A percentile compares a stretch with the other conserved stretches of the same genome.
Conservation (phyloP, 2,888 invertebrate species). For the Abrostola tripartita region DNA sequence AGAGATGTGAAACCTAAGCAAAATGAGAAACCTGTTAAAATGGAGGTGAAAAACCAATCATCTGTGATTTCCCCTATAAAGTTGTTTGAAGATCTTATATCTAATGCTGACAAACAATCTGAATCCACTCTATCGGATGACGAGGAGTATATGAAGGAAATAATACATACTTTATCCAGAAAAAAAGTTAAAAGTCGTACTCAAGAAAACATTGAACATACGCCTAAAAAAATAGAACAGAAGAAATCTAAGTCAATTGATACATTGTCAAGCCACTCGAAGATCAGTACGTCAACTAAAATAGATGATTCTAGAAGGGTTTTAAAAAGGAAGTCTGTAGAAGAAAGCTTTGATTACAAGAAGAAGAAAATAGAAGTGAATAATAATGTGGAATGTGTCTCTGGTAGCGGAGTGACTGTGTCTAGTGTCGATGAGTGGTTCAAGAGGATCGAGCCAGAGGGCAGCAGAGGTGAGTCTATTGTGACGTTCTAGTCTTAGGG, state of each 20-base stretch:
- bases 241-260: slow-evolving; percentile 9
- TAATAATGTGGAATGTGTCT: slow-evolving; percentile 24
- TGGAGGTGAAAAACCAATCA: slow-evolving; percentile 7
- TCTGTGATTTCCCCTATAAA: slow-evolving; percentile 73
- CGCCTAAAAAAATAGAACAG: background rate
- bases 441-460: slow-evolving; percentile 54
- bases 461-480: slow-evolving; percentile 55
- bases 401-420: slow-evolving; percentile 57
- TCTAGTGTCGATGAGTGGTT: slow-evolving; percentile 74
- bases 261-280: slow-evolving; percentile 36
- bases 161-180: slow-evolving; percentile 34
- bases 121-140: slow-evolving; percentile 42
- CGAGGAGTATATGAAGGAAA: slow-evolving; percentile 48
- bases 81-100: slow-evolving; percentile 56
- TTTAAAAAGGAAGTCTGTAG: slow-evolving; percentile 52
- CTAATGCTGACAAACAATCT: slow-evolving; percentile 32
- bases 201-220: background rate
- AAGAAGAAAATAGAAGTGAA: slow-evolving; percentile 50
- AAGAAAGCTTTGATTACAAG: slow-evolving; percentile 45
- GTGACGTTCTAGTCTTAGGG: background rate
- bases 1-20: slow-evolving; percentile 3
- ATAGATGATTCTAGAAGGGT: slow-evolving; percentile 22
- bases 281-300: slow-evolving; percentile 47
- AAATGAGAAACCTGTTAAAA: background rate
- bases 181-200: slow-evolving; percentile 6